Evolutionary conservation across 2,797 vertebrate genomes (phyloP).

Genomic region (Schizopygopsis malacanthus): DNA sequence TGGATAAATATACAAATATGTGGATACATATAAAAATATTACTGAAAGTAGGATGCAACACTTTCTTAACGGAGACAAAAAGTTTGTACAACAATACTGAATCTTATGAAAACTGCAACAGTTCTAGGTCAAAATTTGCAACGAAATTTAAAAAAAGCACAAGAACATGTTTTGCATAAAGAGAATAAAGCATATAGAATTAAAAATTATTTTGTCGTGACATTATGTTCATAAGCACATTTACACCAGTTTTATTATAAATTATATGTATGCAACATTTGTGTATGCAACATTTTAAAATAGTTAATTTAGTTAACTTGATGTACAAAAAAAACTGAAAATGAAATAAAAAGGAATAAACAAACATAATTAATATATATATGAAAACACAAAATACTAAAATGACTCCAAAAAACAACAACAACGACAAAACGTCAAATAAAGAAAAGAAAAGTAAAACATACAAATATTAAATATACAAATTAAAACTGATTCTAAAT

Average conservation of each 20-base stretch:
- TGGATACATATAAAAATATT: neutral
- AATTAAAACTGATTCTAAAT: too few relatives aligned
- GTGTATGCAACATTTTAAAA: neutral
- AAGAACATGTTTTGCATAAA: neutral
- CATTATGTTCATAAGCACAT: neutral
- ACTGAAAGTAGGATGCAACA: neutral
- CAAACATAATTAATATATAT: too few relatives aligned
- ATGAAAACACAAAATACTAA: too few relatives aligned
- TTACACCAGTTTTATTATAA: neutral
- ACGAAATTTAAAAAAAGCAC: slow-evolving; percentile 4
- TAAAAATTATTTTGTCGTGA: neutral
- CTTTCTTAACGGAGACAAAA: neutral
- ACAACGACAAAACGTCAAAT: too few relatives aligned
- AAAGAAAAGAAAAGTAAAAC: too few relatives aligned
- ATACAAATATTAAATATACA: too few relatives aligned
- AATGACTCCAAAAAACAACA: too few relatives aligned
- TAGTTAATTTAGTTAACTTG: neutral
- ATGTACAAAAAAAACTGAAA: neutral
- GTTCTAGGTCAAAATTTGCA: neutral
- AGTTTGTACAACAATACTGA: neutral
- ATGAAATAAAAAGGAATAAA: neutral
- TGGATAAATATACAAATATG: neutral
- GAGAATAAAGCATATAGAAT: neutral
- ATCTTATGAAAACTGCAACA: neutral
- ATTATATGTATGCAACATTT: neutral